Evolutionary conservation across 2,113 vertebrate species (phyloP).

Genomic region (Eclectus roratus): DNA sequence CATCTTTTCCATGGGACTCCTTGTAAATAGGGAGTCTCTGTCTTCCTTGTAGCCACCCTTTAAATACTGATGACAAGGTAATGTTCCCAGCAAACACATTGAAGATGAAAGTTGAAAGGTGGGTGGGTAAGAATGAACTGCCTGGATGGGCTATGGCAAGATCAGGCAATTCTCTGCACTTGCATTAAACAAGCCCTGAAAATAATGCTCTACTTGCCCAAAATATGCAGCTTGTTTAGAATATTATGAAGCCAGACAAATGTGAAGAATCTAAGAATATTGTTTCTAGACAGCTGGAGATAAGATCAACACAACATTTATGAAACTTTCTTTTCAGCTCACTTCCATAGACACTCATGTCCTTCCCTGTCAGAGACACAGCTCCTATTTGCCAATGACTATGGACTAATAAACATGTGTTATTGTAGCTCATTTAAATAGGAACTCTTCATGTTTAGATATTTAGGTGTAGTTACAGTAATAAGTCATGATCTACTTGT

Average conservation of each 20-base stretch:
- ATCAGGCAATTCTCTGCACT: neutral
- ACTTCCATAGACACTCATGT: rapidly evolving
- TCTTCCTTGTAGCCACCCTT: neutral
- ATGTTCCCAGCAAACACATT: neutral
- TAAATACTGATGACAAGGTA: neutral
- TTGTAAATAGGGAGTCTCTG: neutral
- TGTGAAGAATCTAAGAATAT: neutral
- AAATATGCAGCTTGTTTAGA: neutral
- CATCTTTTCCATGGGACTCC: neutral
- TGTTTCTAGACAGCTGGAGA: neutral
- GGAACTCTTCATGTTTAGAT: neutral
- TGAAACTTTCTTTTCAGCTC: neutral
- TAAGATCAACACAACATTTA: neutral
- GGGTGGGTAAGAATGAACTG: neutral
- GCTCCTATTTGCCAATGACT: neutral
- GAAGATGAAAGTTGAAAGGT: neutral
- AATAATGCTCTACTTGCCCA: no score
- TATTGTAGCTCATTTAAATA: no score
- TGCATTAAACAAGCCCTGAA: neutral
- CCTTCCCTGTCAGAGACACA: neutral
- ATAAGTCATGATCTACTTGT: neutral
- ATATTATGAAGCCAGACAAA: neutral
- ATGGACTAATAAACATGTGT: no score
- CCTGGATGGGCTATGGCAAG: neutral
- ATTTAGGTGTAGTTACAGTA: no score